Conservation (phyloP, 2,888 invertebrate species). For the Cerastis rubricosa region DNA sequence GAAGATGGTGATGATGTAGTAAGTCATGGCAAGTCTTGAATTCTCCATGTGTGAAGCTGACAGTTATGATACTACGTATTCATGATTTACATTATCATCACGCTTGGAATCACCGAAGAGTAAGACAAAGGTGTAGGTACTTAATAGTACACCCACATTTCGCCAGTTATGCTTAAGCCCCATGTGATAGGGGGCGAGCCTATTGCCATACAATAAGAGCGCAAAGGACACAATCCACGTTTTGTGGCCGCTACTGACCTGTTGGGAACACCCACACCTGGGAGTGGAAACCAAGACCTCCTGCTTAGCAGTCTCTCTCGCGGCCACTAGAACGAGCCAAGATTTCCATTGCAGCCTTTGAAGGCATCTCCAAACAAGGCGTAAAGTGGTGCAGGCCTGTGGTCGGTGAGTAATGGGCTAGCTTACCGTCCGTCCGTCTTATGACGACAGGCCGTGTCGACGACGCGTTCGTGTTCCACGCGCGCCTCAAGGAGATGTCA, state of each 20-base stretch:
- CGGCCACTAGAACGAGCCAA: background rate
- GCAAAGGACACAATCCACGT: background rate
- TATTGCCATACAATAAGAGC: background rate
- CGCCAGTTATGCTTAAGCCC: background rate
- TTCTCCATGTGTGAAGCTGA: too few relatives aligned
- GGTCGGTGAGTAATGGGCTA: too few relatives aligned
- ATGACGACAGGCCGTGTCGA: too few relatives aligned
- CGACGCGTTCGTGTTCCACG: too few relatives aligned
- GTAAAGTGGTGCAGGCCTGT: slow-evolving; percentile 22
- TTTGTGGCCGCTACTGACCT: background rate
- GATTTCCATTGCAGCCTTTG: background rate
- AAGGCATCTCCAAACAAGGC: background rate
- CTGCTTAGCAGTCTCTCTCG: background rate
- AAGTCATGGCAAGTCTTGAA: too few relatives aligned
- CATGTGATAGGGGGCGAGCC: background rate
- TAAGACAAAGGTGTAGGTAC: background rate
- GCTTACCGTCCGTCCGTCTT: too few relatives aligned
- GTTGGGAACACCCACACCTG: background rate
- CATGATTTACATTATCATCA: too few relatives aligned
- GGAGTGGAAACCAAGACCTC: background rate
- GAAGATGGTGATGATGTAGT: background rate
- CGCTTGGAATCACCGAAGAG: too few relatives aligned
- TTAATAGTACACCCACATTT: background rate
- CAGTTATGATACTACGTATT: too few relatives aligned
- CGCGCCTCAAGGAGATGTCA: too few relatives aligned